Evolutionary conservation across 2,797 vertebrate genomes (phyloP).

Genomic region (Enteromius afrohamiltoni): DNA sequence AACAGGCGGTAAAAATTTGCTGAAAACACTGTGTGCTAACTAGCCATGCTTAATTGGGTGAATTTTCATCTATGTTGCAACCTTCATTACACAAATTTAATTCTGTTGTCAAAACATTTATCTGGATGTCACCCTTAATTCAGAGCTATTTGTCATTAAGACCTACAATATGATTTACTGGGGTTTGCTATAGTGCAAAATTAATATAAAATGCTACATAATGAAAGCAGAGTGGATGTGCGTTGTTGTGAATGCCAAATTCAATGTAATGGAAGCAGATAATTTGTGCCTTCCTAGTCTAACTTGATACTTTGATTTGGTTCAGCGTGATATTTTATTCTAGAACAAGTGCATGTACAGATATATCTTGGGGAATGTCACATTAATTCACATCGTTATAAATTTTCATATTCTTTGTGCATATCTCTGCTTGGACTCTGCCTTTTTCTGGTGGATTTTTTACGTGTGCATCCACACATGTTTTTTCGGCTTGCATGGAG

Average conservation of each 20-base stretch:
- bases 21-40: slow-evolving; percentile 13
- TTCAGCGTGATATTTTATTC: slow-evolving; percentile 1
- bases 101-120: slow-evolving; percentile 27
- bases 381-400: not conserved
- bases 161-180: slow-evolving; percentile 2
- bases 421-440: not conserved
- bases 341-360: not conserved
- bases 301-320: slow-evolving; percentile 17
- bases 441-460: not conserved
- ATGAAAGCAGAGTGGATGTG: slow-evolving; percentile 13
- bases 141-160: slow-evolving; percentile 12
- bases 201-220: slow-evolving; percentile 14
- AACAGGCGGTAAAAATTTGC: slow-evolving; percentile 2
- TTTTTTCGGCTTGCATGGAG: not conserved
- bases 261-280: slow-evolving; percentile 8
- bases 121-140: slow-evolving; percentile 22
- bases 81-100: slow-evolving; percentile 28
- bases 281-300: slow-evolving; percentile 3
- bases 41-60: slow-evolving; percentile 16
- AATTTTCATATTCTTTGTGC: not conserved
- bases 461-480: not conserved
- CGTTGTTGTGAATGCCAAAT: slow-evolving; percentile 15
- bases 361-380: slow-evolving; percentile 14
- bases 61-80: slow-evolving; percentile 22
- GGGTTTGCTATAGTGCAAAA: not conserved